phyloP scores from a whole-genome alignment of 2,797 vertebrate species.

The Hippocampus kuda region DNA sequence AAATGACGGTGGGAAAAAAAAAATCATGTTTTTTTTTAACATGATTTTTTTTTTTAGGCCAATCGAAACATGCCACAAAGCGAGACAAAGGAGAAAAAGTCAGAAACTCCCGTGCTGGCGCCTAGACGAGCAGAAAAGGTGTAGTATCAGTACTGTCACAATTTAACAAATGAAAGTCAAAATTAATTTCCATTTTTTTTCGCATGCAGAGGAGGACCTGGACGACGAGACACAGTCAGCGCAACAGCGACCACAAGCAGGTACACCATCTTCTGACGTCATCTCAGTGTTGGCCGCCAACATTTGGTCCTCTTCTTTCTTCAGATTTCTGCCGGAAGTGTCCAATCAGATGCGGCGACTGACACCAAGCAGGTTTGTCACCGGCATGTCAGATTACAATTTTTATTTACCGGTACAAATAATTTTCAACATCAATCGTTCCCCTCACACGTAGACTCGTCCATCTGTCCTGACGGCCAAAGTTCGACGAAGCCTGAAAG shows the following conservation, averaged over 20 bases:
- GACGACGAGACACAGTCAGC: neutral
- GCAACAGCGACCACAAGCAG: neutral
- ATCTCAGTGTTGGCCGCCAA: neutral
- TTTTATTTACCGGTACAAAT: neutral
- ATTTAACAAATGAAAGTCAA: neutral
- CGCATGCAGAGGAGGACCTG: neutral
- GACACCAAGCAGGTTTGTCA: slow-evolving; percentile 45
- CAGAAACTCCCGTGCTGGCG: slow-evolving; percentile 21
- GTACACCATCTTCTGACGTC: neutral
- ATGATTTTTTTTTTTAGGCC: slow-evolving; percentile 12
- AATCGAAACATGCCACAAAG: slow-evolving; percentile 13
- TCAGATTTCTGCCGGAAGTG: slow-evolving; percentile 18
- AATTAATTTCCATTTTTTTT: neutral
- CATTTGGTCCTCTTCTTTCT: slow-evolving; percentile 5
- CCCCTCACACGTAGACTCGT: slow-evolving; percentile 16
- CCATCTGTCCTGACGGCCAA: slow-evolving; percentile 12
- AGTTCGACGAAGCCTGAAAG: slow-evolving; percentile 36
- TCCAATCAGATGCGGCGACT: slow-evolving; percentile 10
- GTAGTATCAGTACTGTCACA: too few relatives aligned
- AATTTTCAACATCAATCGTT: neutral
- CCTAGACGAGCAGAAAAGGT: slow-evolving; percentile 42
- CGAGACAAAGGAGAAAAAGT: slow-evolving; percentile 15
- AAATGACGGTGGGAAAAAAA: too few relatives aligned
- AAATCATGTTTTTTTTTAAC: neutral
- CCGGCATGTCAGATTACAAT: neutral